Evolutionary conservation across 1,140 invertebrate species (phyloP), one percentile per base, ranked within the genome.

Genomic region (Drosophila aff.): DNA sequence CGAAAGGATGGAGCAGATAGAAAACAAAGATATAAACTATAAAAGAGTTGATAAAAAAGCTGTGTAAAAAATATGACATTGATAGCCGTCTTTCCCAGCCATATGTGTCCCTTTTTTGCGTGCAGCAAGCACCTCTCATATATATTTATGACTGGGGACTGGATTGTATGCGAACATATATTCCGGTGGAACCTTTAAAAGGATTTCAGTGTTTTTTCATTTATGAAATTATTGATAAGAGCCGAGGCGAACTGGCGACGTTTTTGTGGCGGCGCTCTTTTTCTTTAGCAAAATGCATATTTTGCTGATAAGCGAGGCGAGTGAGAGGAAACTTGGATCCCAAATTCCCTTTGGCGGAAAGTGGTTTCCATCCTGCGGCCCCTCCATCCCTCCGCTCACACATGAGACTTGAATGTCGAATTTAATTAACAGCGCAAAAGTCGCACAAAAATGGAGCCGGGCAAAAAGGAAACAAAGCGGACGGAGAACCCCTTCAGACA

Each of bases 161-260:
- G 72, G 73, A 60, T 76, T 55, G 76, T 65, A 65, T 55, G 36
- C 50, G 72, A 63, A 55, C 49, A 49, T 73, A 61, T 77, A 61
- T 63, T 65, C 62, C 28, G 69, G 47, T 26, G 61, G 26, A 46
- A 77, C 72, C 85, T 68, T 90, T 91, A 90, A 90, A 90, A 90
- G 85, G 85, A 90, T 90, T 90, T 90, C 85, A 90, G 63, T 90
- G 85, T 90, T 84, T 78, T 73, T 75, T 73, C 78, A 84, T 89
- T 89, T 89, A 89, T 89, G 85, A 89, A 89, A 82, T 89, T 89
- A 89, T 89, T 90, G 85, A 89, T 89, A 89, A 89, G 85, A 65
- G 81, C 62, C 73, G 49, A 31, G 63, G 67, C 47, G 40, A 31
- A 13, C 52, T 49, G 53, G 61, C 68, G 59, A 62, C 62, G 65